Percentiles rank a stretch among this genome's conserved stretches.
phyloP scores from a whole-genome alignment of 2,888 invertebrate genomes.

The Myopa testacea region DNA sequence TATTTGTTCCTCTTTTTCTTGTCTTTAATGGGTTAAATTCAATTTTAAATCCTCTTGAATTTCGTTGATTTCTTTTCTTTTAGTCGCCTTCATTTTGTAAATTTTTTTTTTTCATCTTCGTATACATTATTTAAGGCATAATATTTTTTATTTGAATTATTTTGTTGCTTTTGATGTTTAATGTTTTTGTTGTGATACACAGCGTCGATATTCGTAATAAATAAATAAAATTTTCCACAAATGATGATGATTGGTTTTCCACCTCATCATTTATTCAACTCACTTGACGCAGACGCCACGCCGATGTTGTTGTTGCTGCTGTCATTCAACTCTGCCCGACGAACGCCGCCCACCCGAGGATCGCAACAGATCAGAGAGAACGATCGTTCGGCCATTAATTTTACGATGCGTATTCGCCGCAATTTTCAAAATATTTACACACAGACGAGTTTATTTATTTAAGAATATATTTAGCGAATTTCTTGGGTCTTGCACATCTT shows the following conservation, averaged over 20 bases:
- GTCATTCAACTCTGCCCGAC: not conserved
- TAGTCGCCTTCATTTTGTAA: no score
- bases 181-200: conserved; percentile 2
- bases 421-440: conserved; percentile 54
- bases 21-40: no score
- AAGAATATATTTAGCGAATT: conserved; percentile 53
- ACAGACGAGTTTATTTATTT: conserved; percentile 55
- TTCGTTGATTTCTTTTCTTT: not conserved
- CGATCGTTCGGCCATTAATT: conserved; percentile 35
- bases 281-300: not conserved
- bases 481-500: conserved; percentile 36
- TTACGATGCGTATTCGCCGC: conserved; percentile 41
- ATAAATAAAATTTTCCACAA: conserved; percentile 5
- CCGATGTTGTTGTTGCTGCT: not conserved
- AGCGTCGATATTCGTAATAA: conserved; percentile 2
- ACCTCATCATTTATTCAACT: not conserved
- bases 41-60: not conserved
- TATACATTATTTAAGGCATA: conserved; percentile 29
- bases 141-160: conserved; percentile 33
- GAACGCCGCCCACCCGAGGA: conserved; percentile 27
- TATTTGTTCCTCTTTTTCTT: no score
- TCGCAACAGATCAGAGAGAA: conserved; percentile 24
- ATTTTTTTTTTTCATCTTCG: not conserved
- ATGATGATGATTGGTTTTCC: no score
- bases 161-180: conserved; percentile 18